Evolutionary conservation across 2,888 invertebrate genomes (phyloP).

Genomic region (Meiosimyza decipiens): DNA sequence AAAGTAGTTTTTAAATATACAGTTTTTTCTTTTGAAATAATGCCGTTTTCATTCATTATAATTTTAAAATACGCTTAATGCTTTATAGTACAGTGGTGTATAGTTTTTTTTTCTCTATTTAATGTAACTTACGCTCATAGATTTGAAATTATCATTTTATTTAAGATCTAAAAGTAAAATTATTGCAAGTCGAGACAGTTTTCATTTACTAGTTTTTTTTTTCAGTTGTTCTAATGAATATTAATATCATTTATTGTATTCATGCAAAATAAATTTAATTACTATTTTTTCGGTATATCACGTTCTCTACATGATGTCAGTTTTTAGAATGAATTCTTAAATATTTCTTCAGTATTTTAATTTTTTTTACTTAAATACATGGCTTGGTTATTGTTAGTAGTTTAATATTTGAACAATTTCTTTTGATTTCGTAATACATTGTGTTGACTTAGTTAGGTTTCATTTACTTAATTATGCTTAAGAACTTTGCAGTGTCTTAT

Average conservation of each 20-base stretch:
- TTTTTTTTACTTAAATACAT: too few species aligned
- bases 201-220: not conserved
- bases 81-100: slow-evolving; percentile 16
- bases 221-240: slow-evolving; percentile 31
- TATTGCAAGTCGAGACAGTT: slow-evolving; percentile 18
- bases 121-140: too few species aligned
- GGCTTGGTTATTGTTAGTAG: too few species aligned
- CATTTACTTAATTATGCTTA: not conserved
- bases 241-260: slow-evolving; percentile 33
- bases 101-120: too few species aligned
- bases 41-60: not conserved
- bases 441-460: slow-evolving; percentile 1
- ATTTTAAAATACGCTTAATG: not conserved
- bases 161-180: slow-evolving; percentile 12
- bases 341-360: too few species aligned
- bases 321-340: too few species aligned
- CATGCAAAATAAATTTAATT: slow-evolving; percentile 13
- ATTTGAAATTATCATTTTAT: too few species aligned
- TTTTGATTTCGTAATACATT: slow-evolving; percentile 1
- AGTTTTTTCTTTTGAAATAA: not conserved
- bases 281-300: slow-evolving; percentile 12
- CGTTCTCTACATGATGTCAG: not conserved
- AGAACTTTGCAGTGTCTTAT: slow-evolving; percentile 10
- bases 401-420: not conserved
- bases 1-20: slow-evolving; percentile 6